Evolutionary conservation across 2,113 vertebrate species (phyloP).

Genomic region (Indicator maculatus): DNA sequence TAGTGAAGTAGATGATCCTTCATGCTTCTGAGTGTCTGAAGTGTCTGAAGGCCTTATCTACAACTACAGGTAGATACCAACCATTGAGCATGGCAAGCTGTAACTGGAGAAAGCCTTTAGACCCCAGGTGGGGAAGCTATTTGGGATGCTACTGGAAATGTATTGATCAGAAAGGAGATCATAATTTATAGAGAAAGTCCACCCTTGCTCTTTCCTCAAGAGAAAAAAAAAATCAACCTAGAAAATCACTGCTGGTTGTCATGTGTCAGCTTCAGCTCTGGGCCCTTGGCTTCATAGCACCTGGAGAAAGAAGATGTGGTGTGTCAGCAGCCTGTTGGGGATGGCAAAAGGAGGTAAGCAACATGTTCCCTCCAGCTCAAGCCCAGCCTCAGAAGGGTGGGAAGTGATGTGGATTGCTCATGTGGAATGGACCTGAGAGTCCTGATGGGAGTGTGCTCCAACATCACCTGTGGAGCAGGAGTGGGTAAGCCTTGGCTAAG

Average conservation of each 20-base stretch:
- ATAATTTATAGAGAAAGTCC: slow-evolving; percentile 56
- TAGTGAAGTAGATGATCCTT: background rate
- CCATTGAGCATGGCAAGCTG: background rate
- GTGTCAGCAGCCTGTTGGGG: background rate
- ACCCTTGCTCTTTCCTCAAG: background rate
- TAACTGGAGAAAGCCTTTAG: background rate
- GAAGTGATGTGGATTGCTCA: rapidly evolving
- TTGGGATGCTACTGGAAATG: slow-evolving; percentile 1
- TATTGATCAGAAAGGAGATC: slow-evolving; percentile 1
- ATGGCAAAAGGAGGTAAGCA: background rate
- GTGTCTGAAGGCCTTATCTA: background rate
- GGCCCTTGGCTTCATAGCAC: slow-evolving; percentile 52
- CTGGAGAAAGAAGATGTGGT: background rate
- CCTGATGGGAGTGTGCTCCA: background rate
- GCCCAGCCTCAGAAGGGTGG: background rate
- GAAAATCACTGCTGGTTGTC: background rate
- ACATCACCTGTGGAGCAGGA: background rate
- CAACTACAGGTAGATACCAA: background rate
- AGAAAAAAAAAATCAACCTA: background rate
- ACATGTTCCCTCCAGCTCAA: background rate
- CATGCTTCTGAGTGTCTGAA: slow-evolving; percentile 20
- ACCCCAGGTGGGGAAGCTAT: background rate
- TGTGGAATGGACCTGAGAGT: background rate
- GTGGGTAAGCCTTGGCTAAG: background rate
- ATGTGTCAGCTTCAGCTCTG: background rate